These are phyloP conservation scores for Shargacucullia verbasci DNA, from an alignment of 2,888 invertebrate genomes.

Conservation along the genomic window DNA sequence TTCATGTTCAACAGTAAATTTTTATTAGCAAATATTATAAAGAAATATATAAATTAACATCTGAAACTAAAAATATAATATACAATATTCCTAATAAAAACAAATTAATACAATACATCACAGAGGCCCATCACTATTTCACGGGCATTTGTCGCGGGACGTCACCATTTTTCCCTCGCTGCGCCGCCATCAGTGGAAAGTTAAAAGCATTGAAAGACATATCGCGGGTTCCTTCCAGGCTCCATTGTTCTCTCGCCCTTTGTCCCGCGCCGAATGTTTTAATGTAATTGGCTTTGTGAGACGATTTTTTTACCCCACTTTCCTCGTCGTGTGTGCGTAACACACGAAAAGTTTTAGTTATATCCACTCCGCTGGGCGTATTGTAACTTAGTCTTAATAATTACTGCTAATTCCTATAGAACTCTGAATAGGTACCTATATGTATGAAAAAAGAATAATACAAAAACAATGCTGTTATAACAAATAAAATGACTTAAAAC, in stretches of 20 bases:
- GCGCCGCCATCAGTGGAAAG: slow-evolving; percentile 86
- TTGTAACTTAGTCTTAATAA: slow-evolving; percentile 54
- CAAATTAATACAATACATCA: slow-evolving; percentile 16
- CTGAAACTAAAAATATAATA: not conserved
- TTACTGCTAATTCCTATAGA: slow-evolving; percentile 32
- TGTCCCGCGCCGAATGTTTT: slow-evolving; percentile 87
- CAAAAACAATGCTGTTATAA: too few relatives aligned
- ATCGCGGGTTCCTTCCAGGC: slow-evolving; percentile 85
- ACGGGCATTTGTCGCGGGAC: slow-evolving; percentile 86
- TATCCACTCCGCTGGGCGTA: slow-evolving; percentile 54
- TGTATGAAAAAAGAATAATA: not conserved
- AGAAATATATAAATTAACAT: not conserved
- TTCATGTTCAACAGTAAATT: too few relatives aligned
- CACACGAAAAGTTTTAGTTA: slow-evolving; percentile 62
- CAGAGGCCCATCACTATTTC: slow-evolving; percentile 71
- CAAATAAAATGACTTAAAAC: too few relatives aligned
- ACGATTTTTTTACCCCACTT: slow-evolving; percentile 75
- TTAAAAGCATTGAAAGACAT: slow-evolving; percentile 89
- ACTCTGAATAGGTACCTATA: not conserved
- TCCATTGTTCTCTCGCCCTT: slow-evolving; percentile 87
- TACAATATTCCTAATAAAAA: not conserved
- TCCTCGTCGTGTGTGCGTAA: slow-evolving; percentile 59
- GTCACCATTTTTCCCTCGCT: slow-evolving; percentile 85
- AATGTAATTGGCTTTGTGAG: slow-evolving; percentile 89
- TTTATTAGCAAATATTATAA: too few relatives aligned